These are phyloP conservation scores for Okamejei kenojei DNA, from an alignment of 2,797 vertebrate species.

Conservation along the genomic window DNA sequence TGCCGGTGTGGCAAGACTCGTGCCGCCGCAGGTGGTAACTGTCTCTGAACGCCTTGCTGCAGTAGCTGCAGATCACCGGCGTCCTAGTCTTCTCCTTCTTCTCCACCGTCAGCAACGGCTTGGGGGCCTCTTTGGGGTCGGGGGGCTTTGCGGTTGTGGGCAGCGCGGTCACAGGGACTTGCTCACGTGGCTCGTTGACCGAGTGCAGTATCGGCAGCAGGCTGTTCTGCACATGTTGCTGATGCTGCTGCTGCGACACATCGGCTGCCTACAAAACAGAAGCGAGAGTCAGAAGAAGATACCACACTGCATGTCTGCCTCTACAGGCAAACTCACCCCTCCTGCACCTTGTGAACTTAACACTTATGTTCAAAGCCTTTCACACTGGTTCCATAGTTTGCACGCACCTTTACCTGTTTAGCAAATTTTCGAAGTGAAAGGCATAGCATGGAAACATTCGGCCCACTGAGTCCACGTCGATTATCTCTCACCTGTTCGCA, in stretches of 20 bases:
- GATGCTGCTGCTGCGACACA: constrained; percentile 93
- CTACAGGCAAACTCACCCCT: neutral
- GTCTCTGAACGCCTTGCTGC: constrained; percentile 95
- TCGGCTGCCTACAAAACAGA: constrained; percentile 70
- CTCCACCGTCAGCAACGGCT: constrained; percentile 69
- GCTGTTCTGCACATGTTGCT: constrained; percentile 78
- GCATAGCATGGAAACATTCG: too few relatives aligned
- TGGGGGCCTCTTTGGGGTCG: constrained; percentile 79
- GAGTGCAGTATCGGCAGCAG: constrained; percentile 88
- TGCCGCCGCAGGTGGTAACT: constrained; percentile 95
- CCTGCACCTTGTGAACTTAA: neutral
- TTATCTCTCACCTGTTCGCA: too few relatives aligned
- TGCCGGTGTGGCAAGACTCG: constrained; percentile 92
- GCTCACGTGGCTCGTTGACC: constrained; percentile 82
- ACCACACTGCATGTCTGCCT: neutral
- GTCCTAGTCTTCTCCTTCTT: constrained; percentile 93
- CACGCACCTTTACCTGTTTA: neutral
- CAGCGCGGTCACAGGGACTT: constrained; percentile 90
- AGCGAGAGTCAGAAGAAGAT: neutral
- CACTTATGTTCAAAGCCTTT: neutral
- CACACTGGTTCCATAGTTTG: neutral
- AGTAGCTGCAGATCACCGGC: constrained; percentile 93
- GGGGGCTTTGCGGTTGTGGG: constrained; percentile 89
- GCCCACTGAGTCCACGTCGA: too few relatives aligned
- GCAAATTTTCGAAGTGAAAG: too few relatives aligned